Conservation (phyloP, 1,140 invertebrate species). For the Drosophila bipectinata region DNA sequence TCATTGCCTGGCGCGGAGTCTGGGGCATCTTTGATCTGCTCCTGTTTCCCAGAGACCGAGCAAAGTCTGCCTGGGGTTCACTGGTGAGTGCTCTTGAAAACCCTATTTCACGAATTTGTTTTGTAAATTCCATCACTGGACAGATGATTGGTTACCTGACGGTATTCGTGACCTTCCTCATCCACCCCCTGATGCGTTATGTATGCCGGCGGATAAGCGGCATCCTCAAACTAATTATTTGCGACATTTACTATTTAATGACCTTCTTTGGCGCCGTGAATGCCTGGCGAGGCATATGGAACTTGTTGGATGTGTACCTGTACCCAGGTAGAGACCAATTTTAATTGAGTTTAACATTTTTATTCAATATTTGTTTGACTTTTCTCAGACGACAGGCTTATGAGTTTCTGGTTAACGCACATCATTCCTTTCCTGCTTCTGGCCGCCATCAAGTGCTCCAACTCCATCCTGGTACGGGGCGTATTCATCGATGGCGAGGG, state of each 20-base stretch:
- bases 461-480: slow-evolving; percentile 92
- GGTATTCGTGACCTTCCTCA: slow-evolving; percentile 88
- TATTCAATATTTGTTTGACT: neutral
- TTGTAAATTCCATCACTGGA: neutral
- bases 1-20: slow-evolving; percentile 93
- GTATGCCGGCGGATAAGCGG: slow-evolving; percentile 87
- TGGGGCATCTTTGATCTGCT: slow-evolving; percentile 92
- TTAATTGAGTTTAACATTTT: neutral
- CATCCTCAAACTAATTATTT: slow-evolving; percentile 87
- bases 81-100: slow-evolving; percentile 87
- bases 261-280: slow-evolving; percentile 93
- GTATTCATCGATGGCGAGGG: slow-evolving; percentile 94
- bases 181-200: slow-evolving; percentile 89
- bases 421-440: slow-evolving; percentile 89
- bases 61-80: slow-evolving; percentile 89
- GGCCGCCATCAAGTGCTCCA: slow-evolving; percentile 92
- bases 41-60: slow-evolving; percentile 88
- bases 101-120: neutral
- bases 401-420: slow-evolving; percentile 92
- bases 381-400: slow-evolving; percentile 86
- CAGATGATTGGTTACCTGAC: slow-evolving; percentile 91
- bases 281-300: slow-evolving; percentile 94
- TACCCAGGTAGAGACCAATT: slow-evolving; percentile 86
- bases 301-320: slow-evolving; percentile 90
- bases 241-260: slow-evolving; percentile 90